Percentiles rank a stretch among this genome's conserved stretches.
phyloP scores from a whole-genome alignment of 2,888 invertebrate genomes.

The Ditylenchus weischeri region DNA sequence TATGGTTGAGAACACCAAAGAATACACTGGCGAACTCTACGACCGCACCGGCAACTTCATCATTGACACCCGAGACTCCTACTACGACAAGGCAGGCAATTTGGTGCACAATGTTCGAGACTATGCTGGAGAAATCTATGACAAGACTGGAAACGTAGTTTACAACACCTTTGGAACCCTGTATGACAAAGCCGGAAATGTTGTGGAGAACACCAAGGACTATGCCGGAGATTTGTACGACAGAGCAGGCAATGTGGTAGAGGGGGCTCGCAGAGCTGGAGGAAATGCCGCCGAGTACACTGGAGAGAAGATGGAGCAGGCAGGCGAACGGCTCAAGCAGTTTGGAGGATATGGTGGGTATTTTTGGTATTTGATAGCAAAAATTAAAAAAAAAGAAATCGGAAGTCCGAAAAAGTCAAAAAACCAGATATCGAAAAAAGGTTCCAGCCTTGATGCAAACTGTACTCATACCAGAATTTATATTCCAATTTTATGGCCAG shows the following conservation, averaged over 20 bases:
- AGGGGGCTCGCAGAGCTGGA: neutral
- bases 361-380: neutral
- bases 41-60: slow-evolving; percentile 6
- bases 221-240: slow-evolving; percentile 1
- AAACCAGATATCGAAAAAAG: no score
- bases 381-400: no score
- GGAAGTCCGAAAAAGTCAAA: no score
- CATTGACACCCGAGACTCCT: slow-evolving; percentile 1
- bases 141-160: neutral
- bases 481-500: no score
- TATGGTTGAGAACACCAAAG: slow-evolving; percentile 6
- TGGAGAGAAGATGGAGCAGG: neutral
- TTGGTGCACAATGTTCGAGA: neutral
- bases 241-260: slow-evolving; percentile 4
- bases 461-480: no score
- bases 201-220: slow-evolving; percentile 5
- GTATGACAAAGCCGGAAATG: slow-evolving; percentile 8
- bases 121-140: neutral
- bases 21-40: slow-evolving; percentile 3
- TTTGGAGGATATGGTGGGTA: neutral
- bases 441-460: no score
- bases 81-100: neutral
- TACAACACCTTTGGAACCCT: neutral
- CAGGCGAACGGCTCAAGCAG: slow-evolving; percentile 8
- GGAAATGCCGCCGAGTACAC: neutral